Evolutionary conservation across 1,140 invertebrate genomes (phyloP).

Genomic region (Ips nitidus): DNA sequence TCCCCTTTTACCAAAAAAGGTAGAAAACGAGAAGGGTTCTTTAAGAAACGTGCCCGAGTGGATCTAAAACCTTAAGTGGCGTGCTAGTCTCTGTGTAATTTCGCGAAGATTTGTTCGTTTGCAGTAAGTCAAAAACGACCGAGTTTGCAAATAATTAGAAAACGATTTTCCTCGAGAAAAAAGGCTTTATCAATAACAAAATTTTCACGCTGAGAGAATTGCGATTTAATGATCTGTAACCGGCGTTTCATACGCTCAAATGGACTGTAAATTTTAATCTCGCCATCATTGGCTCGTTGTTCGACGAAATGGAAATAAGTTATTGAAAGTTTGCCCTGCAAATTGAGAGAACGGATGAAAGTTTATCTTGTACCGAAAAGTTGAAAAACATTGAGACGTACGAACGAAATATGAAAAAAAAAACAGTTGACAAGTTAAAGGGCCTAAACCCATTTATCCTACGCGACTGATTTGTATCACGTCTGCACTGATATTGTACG

Average conservation of each 20-base stretch:
- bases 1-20: no score
- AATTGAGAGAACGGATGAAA: no score
- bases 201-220: neutral
- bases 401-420: no score
- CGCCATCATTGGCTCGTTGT: neutral
- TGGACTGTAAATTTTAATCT: slow-evolving; percentile 3
- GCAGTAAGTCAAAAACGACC: neutral
- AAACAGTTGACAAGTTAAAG: no score
- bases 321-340: no score
- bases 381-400: no score
- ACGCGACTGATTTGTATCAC: no score
- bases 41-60: neutral
- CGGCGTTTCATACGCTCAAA: neutral
- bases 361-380: no score
- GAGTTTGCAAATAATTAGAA: neutral
- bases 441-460: no score
- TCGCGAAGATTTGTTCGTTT: neutral
- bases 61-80: neutral
- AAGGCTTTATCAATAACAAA: neutral
- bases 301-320: neutral
- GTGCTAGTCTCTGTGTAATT: neutral
- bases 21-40: neutral
- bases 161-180: neutral
- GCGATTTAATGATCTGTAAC: slow-evolving; percentile 1
- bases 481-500: no score